phyloP scores from a whole-genome alignment of 2,113 vertebrate species.

The Acinonyx jubatus region DNA sequence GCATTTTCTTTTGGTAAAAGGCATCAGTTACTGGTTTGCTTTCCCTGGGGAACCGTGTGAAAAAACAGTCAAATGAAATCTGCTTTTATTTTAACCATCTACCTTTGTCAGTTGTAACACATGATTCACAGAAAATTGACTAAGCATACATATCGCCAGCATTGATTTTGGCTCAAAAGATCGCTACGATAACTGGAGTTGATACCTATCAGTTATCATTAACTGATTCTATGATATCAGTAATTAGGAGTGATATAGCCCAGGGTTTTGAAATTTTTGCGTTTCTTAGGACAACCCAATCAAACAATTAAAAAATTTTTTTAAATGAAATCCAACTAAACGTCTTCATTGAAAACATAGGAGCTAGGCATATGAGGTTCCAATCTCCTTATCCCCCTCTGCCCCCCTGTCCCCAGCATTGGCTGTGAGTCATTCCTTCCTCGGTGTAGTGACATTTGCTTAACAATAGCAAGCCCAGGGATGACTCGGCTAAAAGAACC shows the following conservation, averaged over 20 bases:
- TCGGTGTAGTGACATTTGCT: neutral
- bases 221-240: neutral
- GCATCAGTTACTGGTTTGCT: slow-evolving; percentile 56
- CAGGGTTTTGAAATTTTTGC: neutral
- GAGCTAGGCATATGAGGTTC: neutral
- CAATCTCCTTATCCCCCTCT: neutral
- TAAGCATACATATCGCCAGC: neutral
- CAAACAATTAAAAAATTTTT: neutral
- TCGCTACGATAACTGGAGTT: neutral
- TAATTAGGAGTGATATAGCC: neutral
- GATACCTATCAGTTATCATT: neutral
- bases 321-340: neutral
- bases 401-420: neutral
- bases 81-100: slow-evolving; percentile 54
- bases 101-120: slow-evolving; percentile 3
- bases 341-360: neutral
- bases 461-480: slow-evolving; percentile 20
- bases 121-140: slow-evolving; percentile 8
- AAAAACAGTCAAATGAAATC: slow-evolving; percentile 50
- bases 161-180: neutral
- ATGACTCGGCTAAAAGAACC: neutral
- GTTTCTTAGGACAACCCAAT: neutral
- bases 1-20: slow-evolving; percentile 37
- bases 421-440: neutral
- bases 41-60: neutral